These are phyloP conservation scores for Lophura nycthemera DNA, from an alignment of 2,113 vertebrate genomes.

Conservation along the genomic window DNA sequence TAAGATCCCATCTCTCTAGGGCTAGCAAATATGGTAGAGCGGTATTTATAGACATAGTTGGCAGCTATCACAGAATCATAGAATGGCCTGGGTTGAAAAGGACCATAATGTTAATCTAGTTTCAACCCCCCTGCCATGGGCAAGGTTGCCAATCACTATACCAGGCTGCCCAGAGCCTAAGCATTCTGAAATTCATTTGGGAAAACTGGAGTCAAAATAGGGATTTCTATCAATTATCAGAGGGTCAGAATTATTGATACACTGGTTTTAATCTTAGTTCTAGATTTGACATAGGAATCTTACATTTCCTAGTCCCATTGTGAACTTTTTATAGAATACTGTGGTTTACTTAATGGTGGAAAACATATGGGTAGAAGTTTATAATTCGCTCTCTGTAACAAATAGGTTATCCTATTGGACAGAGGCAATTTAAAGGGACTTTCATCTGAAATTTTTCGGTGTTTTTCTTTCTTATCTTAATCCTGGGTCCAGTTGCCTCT, in stretches of 20 bases:
- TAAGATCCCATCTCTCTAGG: background rate
- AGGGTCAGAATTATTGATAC: rapidly evolving
- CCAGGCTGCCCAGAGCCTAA: background rate
- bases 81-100: too few relatives aligned
- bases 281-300: background rate
- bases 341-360: background rate
- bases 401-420: background rate
- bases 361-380: background rate
- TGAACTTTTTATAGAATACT: background rate
- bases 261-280: background rate
- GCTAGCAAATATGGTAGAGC: background rate
- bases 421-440: background rate
- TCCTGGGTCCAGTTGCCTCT: background rate
- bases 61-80: background rate
- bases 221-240: background rate
- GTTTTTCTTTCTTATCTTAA: background rate
- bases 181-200: background rate
- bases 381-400: background rate
- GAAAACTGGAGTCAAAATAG: background rate
- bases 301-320: background rate
- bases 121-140: too few relatives aligned
- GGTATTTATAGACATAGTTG: background rate
- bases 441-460: background rate
- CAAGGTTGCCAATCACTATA: too few relatives aligned
- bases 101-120: too few relatives aligned